Percentiles rank a stretch among this genome's conserved stretches.
These are phyloP conservation scores for Acleris sparsana DNA, from an alignment of 2,888 invertebrate species.

Conservation along the genomic window DNA sequence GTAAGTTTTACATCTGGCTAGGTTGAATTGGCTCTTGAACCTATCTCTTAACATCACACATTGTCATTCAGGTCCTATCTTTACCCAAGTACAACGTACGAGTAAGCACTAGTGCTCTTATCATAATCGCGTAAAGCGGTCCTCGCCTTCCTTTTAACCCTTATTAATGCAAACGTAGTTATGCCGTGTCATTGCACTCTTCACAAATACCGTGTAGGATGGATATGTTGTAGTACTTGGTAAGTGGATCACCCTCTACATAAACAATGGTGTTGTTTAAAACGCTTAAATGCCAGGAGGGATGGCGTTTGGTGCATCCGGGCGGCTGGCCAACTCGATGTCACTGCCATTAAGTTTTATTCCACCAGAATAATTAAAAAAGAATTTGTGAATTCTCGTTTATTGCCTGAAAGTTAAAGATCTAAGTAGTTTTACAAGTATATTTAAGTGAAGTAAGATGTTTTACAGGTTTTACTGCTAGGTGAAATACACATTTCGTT, in stretches of 20 bases:
- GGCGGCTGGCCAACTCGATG: constrained; percentile 21
- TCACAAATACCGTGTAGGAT: constrained; percentile 50
- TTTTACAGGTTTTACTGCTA: too few relatives aligned
- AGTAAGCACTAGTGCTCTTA: constrained; percentile 36
- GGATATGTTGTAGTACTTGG: constrained; percentile 47
- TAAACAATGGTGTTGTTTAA: constrained; percentile 61
- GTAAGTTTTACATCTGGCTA: constrained; percentile 7
- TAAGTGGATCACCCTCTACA: constrained; percentile 66
- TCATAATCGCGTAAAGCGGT: constrained; percentile 33
- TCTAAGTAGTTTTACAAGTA: too few relatives aligned
- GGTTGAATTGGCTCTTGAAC: not conserved
- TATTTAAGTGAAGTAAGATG: too few relatives aligned
- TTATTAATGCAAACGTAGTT: constrained; percentile 21
- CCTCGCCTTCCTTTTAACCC: constrained; percentile 27
- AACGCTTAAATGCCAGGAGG: constrained; percentile 57
- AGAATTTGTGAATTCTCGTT: too few relatives aligned
- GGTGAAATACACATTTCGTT: too few relatives aligned
- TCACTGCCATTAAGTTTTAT: constrained; percentile 4
- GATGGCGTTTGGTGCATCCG: constrained; percentile 38
- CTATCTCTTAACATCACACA: constrained; percentile 18
- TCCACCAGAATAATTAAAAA: constrained; percentile 4
- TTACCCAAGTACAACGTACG: constrained; percentile 29
- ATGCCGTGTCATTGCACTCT: constrained; percentile 53
- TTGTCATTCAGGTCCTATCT: constrained; percentile 33
- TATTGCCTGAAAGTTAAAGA: too few relatives aligned